Evolutionary conservation across 1,140 invertebrate species (phyloP).

Genomic region (Tetramorium simillimum): DNA sequence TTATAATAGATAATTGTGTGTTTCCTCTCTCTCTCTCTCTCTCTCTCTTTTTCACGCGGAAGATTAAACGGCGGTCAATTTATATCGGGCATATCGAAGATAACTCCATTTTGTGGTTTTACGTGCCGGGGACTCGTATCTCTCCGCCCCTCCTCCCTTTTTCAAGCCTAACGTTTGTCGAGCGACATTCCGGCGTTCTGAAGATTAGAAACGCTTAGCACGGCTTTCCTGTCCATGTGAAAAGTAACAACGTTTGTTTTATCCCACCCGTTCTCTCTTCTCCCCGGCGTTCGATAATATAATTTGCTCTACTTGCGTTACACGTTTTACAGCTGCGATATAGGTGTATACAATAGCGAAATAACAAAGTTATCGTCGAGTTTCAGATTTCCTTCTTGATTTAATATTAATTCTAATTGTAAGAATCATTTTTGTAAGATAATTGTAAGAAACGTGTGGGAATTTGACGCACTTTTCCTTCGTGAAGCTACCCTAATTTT

Average conservation of each 20-base stretch:
- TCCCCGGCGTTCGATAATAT: not conserved
- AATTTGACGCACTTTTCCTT: not conserved
- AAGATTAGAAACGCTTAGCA: conserved; percentile 15
- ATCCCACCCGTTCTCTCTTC: not conserved
- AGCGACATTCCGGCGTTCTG: not conserved
- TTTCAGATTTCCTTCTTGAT: not conserved
- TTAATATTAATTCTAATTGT: not conserved
- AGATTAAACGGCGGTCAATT: not conserved
- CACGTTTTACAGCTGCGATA: not conserved
- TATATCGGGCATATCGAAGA: not conserved
- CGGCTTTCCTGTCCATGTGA: not conserved
- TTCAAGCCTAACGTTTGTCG: not conserved
- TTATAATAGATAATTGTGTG: not conserved
- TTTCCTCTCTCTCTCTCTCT: not conserved
- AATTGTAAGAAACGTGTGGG: not conserved
- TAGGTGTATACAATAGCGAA: not conserved
- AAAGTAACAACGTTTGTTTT: conserved; percentile 10
- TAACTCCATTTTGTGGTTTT: not conserved
- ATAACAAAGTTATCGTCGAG: not conserved
- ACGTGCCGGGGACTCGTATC: not conserved
- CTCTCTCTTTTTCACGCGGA: not conserved
- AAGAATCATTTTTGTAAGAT: not conserved
- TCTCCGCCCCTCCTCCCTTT: too few species aligned
- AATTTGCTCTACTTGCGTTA: not conserved
- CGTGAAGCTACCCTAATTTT: not conserved